Evolutionary conservation across 2,113 vertebrate species (phyloP).

Genomic region (Pseudopodoces humilis): DNA sequence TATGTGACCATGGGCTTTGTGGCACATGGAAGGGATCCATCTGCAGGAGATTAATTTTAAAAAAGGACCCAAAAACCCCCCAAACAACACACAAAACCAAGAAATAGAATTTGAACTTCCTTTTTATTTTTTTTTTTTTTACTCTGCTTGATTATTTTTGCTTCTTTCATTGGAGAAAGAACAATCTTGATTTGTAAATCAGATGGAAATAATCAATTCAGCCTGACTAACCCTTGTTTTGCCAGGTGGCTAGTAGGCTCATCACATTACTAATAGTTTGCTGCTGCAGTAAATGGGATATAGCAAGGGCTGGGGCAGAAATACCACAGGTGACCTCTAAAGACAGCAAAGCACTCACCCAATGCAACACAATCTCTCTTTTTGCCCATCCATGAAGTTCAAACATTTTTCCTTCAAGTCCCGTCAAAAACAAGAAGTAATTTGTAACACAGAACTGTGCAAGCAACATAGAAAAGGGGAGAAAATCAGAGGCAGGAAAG

Average conservation of each 20-base stretch:
- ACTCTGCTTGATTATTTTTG: background rate
- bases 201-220: background rate
- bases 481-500: background rate
- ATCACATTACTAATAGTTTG: background rate
- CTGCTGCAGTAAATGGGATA: background rate
- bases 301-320: background rate
- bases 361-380: background rate
- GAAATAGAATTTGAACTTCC: background rate
- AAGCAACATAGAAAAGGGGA: background rate
- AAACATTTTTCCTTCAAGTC: background rate
- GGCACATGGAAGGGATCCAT: background rate
- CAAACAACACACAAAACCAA: background rate
- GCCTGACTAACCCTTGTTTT: background rate
- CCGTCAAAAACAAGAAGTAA: background rate
- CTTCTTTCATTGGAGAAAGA: background rate
- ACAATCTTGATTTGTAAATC: background rate
- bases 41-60: background rate
- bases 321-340: background rate
- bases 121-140: background rate
- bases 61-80: background rate
- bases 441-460: background rate
- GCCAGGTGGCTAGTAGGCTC: background rate
- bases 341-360: background rate
- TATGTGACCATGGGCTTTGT: background rate
- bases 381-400: background rate